These are phyloP conservation scores for Hylyphantes graminicola DNA, from an alignment of 1,140 invertebrate genomes.

Conservation along the genomic window DNA sequence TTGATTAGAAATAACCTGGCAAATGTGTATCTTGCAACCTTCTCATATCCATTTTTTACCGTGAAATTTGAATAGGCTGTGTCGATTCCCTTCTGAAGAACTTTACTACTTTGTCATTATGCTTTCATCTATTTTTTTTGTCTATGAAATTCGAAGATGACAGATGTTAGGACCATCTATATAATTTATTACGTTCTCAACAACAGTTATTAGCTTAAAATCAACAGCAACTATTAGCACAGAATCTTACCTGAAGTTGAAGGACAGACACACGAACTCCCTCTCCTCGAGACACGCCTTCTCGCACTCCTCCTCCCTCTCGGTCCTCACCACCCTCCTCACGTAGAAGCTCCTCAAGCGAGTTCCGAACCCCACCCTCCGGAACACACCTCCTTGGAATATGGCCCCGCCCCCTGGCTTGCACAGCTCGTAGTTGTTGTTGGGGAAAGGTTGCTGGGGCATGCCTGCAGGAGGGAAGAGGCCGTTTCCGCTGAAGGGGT, in stretches of 20 bases:
- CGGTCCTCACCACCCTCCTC: constrained; percentile 78
- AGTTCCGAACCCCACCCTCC: constrained; percentile 76
- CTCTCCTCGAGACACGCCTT: constrained; percentile 83
- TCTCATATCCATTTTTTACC: too few relatives aligned
- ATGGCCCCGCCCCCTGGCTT: constrained; percentile 32
- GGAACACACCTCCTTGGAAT: constrained; percentile 46
- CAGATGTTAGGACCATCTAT: too few relatives aligned
- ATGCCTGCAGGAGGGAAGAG: constrained; percentile 46
- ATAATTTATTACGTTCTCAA: too few relatives aligned
- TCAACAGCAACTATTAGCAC: background rate
- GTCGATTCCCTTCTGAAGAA: too few relatives aligned
- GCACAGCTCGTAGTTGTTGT: constrained; percentile 56
- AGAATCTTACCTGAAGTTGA: constrained; percentile 72
- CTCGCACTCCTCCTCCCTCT: constrained; percentile 81
- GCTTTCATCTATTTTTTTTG: too few relatives aligned
- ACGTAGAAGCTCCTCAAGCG: constrained; percentile 83
- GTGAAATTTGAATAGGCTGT: too few relatives aligned
- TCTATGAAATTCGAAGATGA: too few relatives aligned
- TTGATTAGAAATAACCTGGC: too few relatives aligned
- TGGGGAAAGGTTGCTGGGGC: constrained; percentile 47
- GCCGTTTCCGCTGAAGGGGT: constrained; percentile 45
- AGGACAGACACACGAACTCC: constrained; percentile 86
- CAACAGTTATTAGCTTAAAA: background rate
- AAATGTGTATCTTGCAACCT: too few relatives aligned
- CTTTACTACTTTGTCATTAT: too few relatives aligned